Evolutionary conservation across 2,888 invertebrate genomes (phyloP), one percentile per base, ranked within the genome.

Genomic region (Perithous albicinctus): DNA sequence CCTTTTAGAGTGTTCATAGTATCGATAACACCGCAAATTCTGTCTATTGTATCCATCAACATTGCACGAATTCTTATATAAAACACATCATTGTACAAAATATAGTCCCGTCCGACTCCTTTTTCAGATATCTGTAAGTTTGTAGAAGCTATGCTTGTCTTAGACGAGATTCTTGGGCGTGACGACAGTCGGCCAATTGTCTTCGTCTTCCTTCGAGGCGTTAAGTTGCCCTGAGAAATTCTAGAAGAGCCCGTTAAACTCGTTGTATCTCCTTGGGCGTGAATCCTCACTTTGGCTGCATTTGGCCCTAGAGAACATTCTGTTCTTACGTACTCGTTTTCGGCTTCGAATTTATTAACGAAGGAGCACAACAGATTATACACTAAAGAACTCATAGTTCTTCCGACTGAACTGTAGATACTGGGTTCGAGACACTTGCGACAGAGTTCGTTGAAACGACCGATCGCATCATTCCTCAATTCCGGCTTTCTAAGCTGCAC

Each of bases 331-430:
- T 56, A 66, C 15, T 87, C 78, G 6, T 85, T 86, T 46, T 89
- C 89, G 0, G 3, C n/a, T 10, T 90, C 89, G 32, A 91, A 90
- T 23, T 48, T 64, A 70, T 90, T 87, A 0, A 78, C 69, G n/a
- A 89, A 88, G 0, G 79, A 51, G 12, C 88, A 87, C 0, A 90
- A 29, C 3, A 87, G 32, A 76, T 84, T 86, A n/a, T 87, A 88
- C 0, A 86, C 87, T 18, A 12, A 41, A 6, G 83, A 56, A 18
- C 75, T 29, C n/a, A 88, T 89, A 0, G 29, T 43, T 12, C 26
- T 69, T 2, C 5, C 38, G 1, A 29, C 1, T 0, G 74, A 0
- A 2, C n/a, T 12, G 3, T 35, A 46, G 0, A 84, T 35, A 18
- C 59, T 75, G 0, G 87, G 84, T n/a, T 72, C 66, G n/a, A 88